phyloP scores from a whole-genome alignment of 2,888 invertebrate species.

The Archips crataeganus region DNA sequence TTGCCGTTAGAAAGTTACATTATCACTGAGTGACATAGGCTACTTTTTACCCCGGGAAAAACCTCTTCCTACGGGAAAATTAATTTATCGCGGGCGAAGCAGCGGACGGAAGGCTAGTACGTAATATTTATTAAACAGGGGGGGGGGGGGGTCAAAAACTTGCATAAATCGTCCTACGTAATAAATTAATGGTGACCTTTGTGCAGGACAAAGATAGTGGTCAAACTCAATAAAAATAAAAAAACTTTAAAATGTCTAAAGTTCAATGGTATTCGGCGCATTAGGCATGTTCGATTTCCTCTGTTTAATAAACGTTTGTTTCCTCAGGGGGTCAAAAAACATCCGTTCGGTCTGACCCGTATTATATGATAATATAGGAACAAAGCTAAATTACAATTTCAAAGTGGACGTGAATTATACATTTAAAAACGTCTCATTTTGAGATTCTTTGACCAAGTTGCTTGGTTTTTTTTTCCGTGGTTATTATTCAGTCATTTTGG shows the following conservation, averaged over 20 bases:
- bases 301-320: not conserved
- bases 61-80: no score
- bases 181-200: no score
- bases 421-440: constrained; percentile 41
- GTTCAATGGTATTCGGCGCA: constrained; percentile 1
- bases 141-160: no score
- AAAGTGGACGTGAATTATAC: constrained; percentile 47
- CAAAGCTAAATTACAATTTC: constrained; percentile 48
- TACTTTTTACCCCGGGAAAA: no score
- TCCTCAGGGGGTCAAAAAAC: constrained; percentile 26
- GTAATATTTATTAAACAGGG: no score
- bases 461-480: constrained; percentile 42
- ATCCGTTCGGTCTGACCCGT: constrained; percentile 48
- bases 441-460: constrained; percentile 57
- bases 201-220: no score
- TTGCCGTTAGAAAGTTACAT: no score
- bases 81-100: no score
- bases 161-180: no score
- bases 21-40: no score
- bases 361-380: constrained; percentile 55
- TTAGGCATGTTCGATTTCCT: constrained; percentile 4
- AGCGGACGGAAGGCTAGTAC: no score
- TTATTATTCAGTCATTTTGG: constrained; percentile 48
- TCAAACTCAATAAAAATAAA: no score
- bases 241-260: not conserved